Base-by-base conservation (phyloP, 2,797 vertebrate species). In the Lacerta viridis region DNA sequence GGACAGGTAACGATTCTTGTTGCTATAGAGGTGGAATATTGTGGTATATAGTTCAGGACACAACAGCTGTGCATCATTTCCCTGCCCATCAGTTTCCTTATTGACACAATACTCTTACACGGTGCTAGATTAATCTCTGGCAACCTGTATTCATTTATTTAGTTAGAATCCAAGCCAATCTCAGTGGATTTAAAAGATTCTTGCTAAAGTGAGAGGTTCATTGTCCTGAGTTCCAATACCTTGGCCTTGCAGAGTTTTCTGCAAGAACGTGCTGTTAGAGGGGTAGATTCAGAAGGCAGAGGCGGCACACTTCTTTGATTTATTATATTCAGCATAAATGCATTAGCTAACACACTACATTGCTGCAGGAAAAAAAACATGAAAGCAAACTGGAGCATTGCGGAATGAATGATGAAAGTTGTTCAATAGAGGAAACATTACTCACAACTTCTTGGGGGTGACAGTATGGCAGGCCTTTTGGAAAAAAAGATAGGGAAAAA, bases 371-470 rank as follows among this genome's bases (percentile, higher is more conserved):
- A 64, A 20, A 81, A 89, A 89, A 76, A 86, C 80, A 85, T 84
- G 76, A 89, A 89, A 89, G 71, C 43, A 86, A 86, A 85, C 69
- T 75, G 77, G 55, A 75, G 69, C 69, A 80, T 25, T 66, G 41
- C 25, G 7, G 79, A 76, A 82, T 89, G 78, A 86, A 89, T 89
- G 76, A 89, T 89, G 84, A 76, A 77, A 81, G 69, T 86, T 82
- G 72, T 86, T 86, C 84, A 69, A 68, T 69, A 82, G 59, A 59
- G 61, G 77, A 85, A 89, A 68, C 78, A 86, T 81, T 81, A 76
- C 43, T 85, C 84, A 89, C 39, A 68, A 78, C 61, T 69, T 89
- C 84, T 61, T 50, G 33, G 72, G 55, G 84, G 23, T 76, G 59
- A 76, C 84, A 76, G 80, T 46, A 76, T 23, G 41, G 69, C 50